Base-by-base conservation (phyloP, 1,140 invertebrate species). In the Trachymyrmex cornetzi region DNA sequence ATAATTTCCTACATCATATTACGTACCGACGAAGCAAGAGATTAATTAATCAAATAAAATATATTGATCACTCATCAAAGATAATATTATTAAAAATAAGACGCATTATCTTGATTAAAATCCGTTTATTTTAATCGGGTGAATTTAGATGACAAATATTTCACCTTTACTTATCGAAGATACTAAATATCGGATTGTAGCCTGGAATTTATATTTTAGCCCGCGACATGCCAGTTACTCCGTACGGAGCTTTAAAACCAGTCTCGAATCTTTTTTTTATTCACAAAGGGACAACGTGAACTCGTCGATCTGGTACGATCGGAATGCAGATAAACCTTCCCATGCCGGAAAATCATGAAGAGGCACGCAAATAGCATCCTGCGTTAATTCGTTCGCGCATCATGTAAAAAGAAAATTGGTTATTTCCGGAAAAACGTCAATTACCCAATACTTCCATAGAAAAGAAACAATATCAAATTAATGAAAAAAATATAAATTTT, bases 251-350 rank as follows among this genome's bases (percentile, higher is more conserved):
- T 82, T 82, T 82, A 82, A 82, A 82, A 82, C 67, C 67, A 55
- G 80, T 82, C 80, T 22, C 16, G 19, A 16, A 0, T 80, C 19
- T 24, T 79, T 38, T 24, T 74, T 63, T 34, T 57, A 34, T 50
- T 50, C n/a, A 14, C 19, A 22, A 75, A 61, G 2, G 34, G 64
- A 3, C 77, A n/a, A 80, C 9, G n/a, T 55, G 9, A 14, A 75
- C 69, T 84, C 14, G 27, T 75, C 80, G 55, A 71, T 67, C 77
- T 71, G 30, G 77, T 57, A 69, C 27, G 64, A 84, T 82, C 22
- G 69, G 80, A 74, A 84, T 84, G 80, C 69, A 75, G 55, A 84
- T 84, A 74, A 74, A 55, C n/a, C 44, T n/a, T n/a, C 6, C 16
- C 55, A 12, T 63, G 24, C 22, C 48, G 16, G 22, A 34, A 48